Conservation (phyloP, 2,113 vertebrate genomes). For the Hucho hucho region DNA sequence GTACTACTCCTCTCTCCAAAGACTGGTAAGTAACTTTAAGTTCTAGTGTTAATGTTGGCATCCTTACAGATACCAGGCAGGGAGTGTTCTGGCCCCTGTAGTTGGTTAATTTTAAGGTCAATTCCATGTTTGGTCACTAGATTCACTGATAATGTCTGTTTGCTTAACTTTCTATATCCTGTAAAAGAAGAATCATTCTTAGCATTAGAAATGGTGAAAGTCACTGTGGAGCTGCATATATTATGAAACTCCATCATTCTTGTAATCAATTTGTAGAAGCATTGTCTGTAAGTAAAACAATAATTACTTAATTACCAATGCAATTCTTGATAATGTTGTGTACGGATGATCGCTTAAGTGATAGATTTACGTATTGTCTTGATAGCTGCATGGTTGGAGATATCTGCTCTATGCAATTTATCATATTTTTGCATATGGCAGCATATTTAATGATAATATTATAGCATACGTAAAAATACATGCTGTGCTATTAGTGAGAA, state of each 20-base stretch:
- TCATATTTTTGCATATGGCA: neutral
- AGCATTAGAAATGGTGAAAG: too few relatives aligned
- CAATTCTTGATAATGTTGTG: neutral
- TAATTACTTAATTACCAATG: neutral
- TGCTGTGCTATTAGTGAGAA: neutral
- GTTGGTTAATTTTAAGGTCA: too few relatives aligned
- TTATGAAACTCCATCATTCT: neutral
- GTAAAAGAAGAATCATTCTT: too few relatives aligned
- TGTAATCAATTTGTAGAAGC: neutral
- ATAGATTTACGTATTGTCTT: neutral
- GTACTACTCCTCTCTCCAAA: too few relatives aligned
- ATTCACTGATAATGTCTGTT: too few relatives aligned
- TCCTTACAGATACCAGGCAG: too few relatives aligned
- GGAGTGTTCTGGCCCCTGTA: too few relatives aligned
- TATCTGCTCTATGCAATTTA: neutral
- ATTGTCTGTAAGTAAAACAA: neutral
- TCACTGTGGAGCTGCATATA: too few relatives aligned
- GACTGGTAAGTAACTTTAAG: too few relatives aligned
- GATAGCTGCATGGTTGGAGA: neutral
- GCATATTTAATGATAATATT: neutral
- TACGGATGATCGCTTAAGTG: neutral
- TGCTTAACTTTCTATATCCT: neutral
- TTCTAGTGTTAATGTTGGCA: too few relatives aligned
- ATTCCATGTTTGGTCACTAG: too few relatives aligned
- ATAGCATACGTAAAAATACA: neutral